phyloP scores from a whole-genome alignment of 2,888 invertebrate genomes.

The Masnerella sp. region DNA sequence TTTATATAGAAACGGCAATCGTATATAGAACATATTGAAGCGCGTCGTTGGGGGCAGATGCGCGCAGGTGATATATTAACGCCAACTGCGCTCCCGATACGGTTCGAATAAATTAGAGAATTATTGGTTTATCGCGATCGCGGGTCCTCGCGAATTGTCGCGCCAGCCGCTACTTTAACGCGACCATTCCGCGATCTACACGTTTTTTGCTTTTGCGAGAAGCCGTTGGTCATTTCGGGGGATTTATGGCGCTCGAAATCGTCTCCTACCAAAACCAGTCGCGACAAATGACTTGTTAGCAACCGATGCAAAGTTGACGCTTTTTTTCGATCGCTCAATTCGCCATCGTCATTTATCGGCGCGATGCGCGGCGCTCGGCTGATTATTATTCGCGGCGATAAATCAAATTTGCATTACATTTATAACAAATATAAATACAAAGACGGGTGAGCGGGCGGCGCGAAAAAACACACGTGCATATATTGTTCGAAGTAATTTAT shows the following conservation, averaged over 20 bases:
- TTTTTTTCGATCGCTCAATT: too few relatives aligned
- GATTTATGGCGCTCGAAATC: too few relatives aligned
- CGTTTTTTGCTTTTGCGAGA: conserved; percentile 5
- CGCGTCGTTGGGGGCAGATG: conserved; percentile 77
- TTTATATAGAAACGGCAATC: conserved; percentile 72
- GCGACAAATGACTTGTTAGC: too few relatives aligned
- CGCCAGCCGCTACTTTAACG: conserved; percentile 53
- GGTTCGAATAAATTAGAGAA: conserved; percentile 76
- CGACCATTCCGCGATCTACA: conserved; percentile 22
- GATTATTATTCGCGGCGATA: conserved; percentile 41
- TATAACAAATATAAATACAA: conserved; percentile 52
- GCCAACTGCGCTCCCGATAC: conserved; percentile 76
- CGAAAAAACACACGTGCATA: conserved; percentile 33
- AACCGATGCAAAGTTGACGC: too few relatives aligned
- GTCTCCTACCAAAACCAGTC: too few relatives aligned
- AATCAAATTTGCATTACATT: conserved; percentile 52
- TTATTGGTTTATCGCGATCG: conserved; percentile 76
- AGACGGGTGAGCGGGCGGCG: conserved; percentile 5
- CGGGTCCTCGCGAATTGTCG: conserved; percentile 67
- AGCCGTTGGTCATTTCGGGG: background rate
- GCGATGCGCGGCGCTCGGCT: conserved; percentile 16
- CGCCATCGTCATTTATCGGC: conserved; percentile 45
- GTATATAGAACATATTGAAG: conserved; percentile 77
- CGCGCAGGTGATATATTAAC: conserved; percentile 77
- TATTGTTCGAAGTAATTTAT: conserved; percentile 55